These are phyloP conservation scores for Notarius lentiginosus DNA, from an alignment of 2,113 vertebrate genomes.

Conservation along the genomic window DNA sequence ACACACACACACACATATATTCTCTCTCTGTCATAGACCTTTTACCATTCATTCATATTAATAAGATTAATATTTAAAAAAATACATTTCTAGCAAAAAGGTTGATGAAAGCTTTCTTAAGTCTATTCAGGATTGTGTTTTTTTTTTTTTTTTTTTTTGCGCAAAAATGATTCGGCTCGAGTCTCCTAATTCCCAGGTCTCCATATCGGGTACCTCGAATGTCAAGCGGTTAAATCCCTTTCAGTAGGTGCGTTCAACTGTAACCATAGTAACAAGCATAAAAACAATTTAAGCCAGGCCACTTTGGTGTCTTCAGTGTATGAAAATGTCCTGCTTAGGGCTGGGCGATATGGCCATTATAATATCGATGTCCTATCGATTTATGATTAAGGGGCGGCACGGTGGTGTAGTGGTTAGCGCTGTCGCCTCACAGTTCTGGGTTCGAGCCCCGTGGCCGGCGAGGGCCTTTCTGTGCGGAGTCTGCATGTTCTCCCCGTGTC, in stretches of 20 bases:
- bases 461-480: too few relatives aligned
- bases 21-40: background rate
- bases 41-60: background rate
- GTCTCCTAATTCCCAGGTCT: background rate
- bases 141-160: too few relatives aligned
- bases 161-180: background rate
- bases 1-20: background rate
- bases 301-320: background rate
- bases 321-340: background rate
- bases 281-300: background rate
- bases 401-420: too few relatives aligned
- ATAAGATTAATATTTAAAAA: too few relatives aligned
- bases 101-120: background rate
- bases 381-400: too few relatives aligned
- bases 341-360: background rate
- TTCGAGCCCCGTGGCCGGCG: too few relatives aligned
- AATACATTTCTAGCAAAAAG: background rate
- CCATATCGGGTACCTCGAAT: background rate
- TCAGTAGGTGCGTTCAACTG: background rate
- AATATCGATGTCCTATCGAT: background rate
- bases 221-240: background rate
- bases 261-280: constrained; percentile 3
- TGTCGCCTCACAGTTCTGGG: too few relatives aligned
- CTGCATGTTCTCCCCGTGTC: too few relatives aligned
- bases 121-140: background rate